A percentile compares a stretch with the other conserved stretches of the same genome.
phyloP scores from a whole-genome alignment of 2,888 invertebrate genomes.

The Osmoderma eremita region DNA sequence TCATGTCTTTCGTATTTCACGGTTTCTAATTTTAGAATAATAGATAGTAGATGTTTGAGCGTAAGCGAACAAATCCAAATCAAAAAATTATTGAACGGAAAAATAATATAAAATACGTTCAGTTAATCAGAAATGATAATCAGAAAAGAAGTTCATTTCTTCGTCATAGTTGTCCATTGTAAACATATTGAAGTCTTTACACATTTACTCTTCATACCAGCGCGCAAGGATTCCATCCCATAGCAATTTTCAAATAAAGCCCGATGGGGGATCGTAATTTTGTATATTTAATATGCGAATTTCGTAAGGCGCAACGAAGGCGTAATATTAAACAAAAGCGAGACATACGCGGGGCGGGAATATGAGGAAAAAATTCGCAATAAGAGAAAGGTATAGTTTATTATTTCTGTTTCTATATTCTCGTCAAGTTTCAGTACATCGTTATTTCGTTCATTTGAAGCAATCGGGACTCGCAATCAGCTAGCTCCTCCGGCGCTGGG shows the following conservation, averaged over 20 bases:
- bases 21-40: slow-evolving; percentile 14
- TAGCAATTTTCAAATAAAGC: no score
- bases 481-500: slow-evolving; percentile 48
- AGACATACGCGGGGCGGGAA: slow-evolving; percentile 8
- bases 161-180: no score
- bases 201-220: no score
- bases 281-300: slow-evolving; percentile 19
- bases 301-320: slow-evolving; percentile 9
- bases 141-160: no score
- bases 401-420: slow-evolving; percentile 44
- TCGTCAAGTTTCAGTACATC: slow-evolving; percentile 49
- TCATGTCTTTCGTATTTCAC: slow-evolving; percentile 20
- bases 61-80: no score
- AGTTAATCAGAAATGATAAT: no score
- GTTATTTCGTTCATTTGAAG: slow-evolving; percentile 65
- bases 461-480: slow-evolving; percentile 66
- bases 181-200: no score
- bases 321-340: slow-evolving; percentile 21
- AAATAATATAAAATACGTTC: no score
- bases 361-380: slow-evolving; percentile 39
- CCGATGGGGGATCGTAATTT: not conserved
- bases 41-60: slow-evolving; percentile 7
- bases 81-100: no score
- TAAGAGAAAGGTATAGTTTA: slow-evolving; percentile 41
- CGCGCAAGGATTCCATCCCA: no score